Conservation (phyloP, 2,113 vertebrate species). For the Nestor notabilis region DNA sequence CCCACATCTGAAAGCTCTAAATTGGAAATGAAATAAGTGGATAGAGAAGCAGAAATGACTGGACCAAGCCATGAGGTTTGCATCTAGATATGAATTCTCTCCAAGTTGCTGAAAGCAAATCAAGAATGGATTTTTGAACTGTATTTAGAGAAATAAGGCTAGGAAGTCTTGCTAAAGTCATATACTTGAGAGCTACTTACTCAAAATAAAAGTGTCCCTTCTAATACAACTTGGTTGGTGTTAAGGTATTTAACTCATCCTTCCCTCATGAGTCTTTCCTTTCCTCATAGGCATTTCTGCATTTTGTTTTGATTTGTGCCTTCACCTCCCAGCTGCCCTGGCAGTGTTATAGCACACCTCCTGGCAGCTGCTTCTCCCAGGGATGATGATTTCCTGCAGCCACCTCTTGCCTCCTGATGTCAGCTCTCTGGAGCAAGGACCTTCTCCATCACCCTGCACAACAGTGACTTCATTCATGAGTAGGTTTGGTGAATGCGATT, state of each 20-base stretch:
- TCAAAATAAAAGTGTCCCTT: not conserved
- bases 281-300: not conserved
- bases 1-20: constrained; percentile 8
- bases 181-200: not conserved
- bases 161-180: not conserved
- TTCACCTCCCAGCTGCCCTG: not conserved
- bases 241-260: not conserved
- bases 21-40: not conserved
- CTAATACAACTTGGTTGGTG: not conserved
- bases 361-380: not conserved
- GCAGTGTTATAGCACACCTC: not conserved
- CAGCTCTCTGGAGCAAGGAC: not conserved
- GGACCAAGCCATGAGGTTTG: constrained; percentile 13
- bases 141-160: not conserved
- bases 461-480: not conserved
- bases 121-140: not conserved
- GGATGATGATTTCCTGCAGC: not conserved
- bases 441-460: not conserved
- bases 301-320: not conserved
- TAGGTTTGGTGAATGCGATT: not conserved
- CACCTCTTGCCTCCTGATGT: not conserved
- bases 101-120: not conserved
- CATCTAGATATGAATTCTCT: constrained; percentile 15
- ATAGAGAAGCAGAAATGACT: not conserved
- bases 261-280: not conserved